A percentile compares a stretch with the other conserved stretches of the same genome.
phyloP scores from a whole-genome alignment of 2,797 vertebrate genomes.

The Sebastes ruberrimus region DNA sequence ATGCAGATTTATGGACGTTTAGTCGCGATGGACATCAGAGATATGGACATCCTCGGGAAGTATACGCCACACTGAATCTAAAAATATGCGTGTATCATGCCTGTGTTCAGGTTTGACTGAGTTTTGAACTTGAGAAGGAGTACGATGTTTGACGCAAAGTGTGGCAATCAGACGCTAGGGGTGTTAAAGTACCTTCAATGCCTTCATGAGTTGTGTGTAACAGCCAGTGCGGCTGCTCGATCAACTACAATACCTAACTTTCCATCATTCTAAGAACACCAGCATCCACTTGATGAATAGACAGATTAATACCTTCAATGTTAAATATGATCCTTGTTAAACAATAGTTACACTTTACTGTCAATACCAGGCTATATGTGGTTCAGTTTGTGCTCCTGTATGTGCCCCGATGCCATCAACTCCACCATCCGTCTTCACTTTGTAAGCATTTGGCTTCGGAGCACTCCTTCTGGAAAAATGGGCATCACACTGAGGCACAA shows the following conservation, averaged over 20 bases:
- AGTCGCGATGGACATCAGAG: neutral
- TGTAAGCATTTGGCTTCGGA: neutral
- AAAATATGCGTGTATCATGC: neutral
- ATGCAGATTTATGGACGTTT: neutral
- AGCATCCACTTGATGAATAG: neutral
- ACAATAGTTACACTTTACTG: neutral
- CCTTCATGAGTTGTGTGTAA: neutral
- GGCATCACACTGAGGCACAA: conserved; percentile 11
- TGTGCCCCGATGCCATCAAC: neutral
- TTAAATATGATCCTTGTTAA: neutral
- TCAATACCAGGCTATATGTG: neutral
- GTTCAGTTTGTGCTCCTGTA: neutral
- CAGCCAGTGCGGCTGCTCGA: neutral
- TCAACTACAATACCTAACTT: neutral
- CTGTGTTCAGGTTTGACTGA: neutral
- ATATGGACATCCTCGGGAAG: neutral
- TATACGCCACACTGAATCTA: neutral
- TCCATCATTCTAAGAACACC: neutral
- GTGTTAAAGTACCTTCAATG: neutral
- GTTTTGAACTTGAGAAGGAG: neutral
- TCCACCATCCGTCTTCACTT: neutral
- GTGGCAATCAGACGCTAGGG: neutral
- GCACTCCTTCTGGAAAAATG: neutral
- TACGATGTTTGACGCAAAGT: neutral
- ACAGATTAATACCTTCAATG: neutral